Percentiles rank a stretch among this genome's conserved stretches.
Evolutionary conservation across 2,888 invertebrate species (phyloP).

Genomic region (Cerceris ruficornis): DNA sequence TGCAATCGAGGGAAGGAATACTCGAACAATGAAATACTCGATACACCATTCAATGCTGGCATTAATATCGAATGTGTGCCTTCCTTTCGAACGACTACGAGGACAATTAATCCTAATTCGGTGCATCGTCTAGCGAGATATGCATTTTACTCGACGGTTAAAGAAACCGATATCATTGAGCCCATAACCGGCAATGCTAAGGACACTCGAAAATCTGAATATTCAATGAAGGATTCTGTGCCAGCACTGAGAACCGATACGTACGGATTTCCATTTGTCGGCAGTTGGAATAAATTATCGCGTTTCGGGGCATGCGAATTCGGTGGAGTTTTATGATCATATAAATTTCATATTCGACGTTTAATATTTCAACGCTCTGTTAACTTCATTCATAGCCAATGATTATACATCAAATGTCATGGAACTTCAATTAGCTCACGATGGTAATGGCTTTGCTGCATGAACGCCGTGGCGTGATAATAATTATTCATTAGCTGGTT

Average conservation of each 20-base stretch:
- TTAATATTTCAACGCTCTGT: constrained; percentile 20
- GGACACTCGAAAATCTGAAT: background rate
- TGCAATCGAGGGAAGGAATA: too few species aligned
- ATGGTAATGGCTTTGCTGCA: constrained; percentile 21
- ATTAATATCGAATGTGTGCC: too few species aligned
- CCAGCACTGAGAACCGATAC: background rate
- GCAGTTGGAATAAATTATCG: background rate
- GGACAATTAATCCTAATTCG: too few species aligned
- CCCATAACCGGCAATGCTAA: too few species aligned
- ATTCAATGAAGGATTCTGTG: background rate
- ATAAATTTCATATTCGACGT: constrained; percentile 11
- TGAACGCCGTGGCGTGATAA: constrained; percentile 28
- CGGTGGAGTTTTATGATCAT: constrained; percentile 10
- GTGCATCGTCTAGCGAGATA: too few species aligned
- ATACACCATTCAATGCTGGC: too few species aligned
- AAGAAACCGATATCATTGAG: background rate
- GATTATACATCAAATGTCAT: constrained; percentile 27
- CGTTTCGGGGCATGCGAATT: constrained; percentile 1
- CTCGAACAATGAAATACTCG: too few species aligned
- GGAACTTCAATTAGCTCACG: constrained; percentile 20
- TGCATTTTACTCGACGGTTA: background rate
- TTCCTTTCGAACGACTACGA: too few species aligned
- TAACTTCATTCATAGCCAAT: constrained; percentile 14
- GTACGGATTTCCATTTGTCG: background rate
- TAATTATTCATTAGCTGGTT: constrained; percentile 51